phyloP scores from a whole-genome alignment of 2,888 invertebrate genomes.

The Phlogophora meticulosa region DNA sequence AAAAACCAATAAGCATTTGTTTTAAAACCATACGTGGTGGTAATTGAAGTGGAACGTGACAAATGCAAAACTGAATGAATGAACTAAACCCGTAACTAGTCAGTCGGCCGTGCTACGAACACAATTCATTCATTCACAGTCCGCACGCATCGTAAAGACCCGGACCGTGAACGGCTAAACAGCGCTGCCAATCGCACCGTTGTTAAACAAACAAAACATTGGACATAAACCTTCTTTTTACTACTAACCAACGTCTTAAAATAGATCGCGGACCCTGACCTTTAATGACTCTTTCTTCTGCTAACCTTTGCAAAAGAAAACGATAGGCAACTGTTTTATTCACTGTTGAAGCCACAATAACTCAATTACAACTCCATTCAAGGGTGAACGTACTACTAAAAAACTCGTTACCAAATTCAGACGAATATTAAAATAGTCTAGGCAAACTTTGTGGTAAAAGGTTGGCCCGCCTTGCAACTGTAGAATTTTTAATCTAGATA shows the following conservation, averaged over 20 bases:
- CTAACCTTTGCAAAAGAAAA: slow-evolving; percentile 7
- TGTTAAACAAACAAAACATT: slow-evolving; percentile 35
- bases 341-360: slow-evolving; percentile 7
- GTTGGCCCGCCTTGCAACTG: slow-evolving; percentile 35
- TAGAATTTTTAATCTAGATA: slow-evolving; percentile 71
- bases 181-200: slow-evolving; percentile 34
- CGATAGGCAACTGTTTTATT: background rate
- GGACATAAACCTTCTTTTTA: slow-evolving; percentile 30
- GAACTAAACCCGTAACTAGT: slow-evolving; percentile 32
- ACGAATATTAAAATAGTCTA: slow-evolving; percentile 56
- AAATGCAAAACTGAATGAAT: slow-evolving; percentile 29
- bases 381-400: slow-evolving; percentile 21
- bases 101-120: slow-evolving; percentile 19
- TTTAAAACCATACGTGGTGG: slow-evolving; percentile 32
- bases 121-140: slow-evolving; percentile 48
- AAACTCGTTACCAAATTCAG: slow-evolving; percentile 43
- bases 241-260: slow-evolving; percentile 13
- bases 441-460: slow-evolving; percentile 43
- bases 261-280: slow-evolving; percentile 1
- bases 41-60: slow-evolving; percentile 40
- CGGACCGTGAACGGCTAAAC: slow-evolving; percentile 14
- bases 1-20: slow-evolving; percentile 11
- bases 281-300: slow-evolving; percentile 8
- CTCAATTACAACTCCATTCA: slow-evolving; percentile 23
- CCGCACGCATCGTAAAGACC: slow-evolving; percentile 29